Evolutionary conservation across 2,797 vertebrate genomes (phyloP), one percentile per base, ranked within the genome.

Genomic region (Anguilla marmorata): DNA sequence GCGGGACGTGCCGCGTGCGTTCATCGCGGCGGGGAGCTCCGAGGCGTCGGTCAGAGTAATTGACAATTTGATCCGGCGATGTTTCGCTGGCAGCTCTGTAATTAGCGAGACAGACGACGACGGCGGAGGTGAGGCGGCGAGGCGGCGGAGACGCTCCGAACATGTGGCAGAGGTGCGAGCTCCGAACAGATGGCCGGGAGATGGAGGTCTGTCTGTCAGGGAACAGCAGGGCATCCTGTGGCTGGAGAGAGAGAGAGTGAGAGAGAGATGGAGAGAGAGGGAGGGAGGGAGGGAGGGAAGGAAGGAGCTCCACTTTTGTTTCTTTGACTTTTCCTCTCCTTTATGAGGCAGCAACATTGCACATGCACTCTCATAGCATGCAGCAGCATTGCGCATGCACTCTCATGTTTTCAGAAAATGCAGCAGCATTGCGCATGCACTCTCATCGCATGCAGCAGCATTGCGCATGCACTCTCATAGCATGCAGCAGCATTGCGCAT

Each of bases 151-250:
- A 80, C 37, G 37, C 45, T 80, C 19, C 1, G 74, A 90, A 89
- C 88, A 90, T 89, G 91, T 90, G 88, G 58, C 91, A 89, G 93
- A 94, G 93, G 93, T 93, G 92, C 89, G 90, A 92, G 90, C 86
- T 90, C 84, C n/a, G 89, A 92, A 90, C 94, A 94, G 94, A 94
- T 93, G 93, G 93, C 89, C 24, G 14, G 84, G 88, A 87, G 87
- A 90, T 88, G 87, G 83, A 86, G 88, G 88, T 16, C 14, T 56
- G 54, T 41, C 82, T n/a, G 82, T 54, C 48, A n/a, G 48, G 54
- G 84, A 85, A 52, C 56, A 37, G 84, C 30, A 12, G 84, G 30
- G 33, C 11, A 33, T 74, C 27, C 69, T 37, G 41, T 30, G 60
- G 86, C 79, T 30, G 27, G 86, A 54, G 86, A 50, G 1, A 9